phyloP scores from a whole-genome alignment of 2,888 invertebrate species.

The Eustalomyia histrio region DNA sequence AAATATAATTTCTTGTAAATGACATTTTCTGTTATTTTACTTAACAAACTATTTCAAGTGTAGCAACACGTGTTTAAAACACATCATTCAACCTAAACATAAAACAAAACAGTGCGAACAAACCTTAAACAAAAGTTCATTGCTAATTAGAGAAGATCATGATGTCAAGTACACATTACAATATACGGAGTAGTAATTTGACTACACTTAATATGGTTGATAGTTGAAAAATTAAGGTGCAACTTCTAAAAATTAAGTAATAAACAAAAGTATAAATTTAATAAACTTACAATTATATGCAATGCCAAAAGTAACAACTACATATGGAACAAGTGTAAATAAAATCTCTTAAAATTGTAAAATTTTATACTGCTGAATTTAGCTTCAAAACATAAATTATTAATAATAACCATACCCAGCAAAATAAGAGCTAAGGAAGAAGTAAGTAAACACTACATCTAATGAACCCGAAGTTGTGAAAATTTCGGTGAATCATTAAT shows the following conservation, averaged over 20 bases:
- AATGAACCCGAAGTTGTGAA: no score
- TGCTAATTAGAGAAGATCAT: constrained; percentile 46
- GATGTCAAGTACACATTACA: constrained; percentile 53
- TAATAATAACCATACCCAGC: no score
- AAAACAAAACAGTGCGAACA: neutral
- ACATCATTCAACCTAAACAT: constrained; percentile 6
- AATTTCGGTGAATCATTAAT: no score
- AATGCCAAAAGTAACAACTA: neutral
- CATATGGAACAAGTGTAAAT: neutral
- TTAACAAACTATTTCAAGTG: no score
- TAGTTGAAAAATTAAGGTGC: constrained; percentile 30
- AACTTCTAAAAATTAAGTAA: constrained; percentile 10
- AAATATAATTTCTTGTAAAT: no score
- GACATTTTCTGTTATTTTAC: no score
- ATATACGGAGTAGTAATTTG: neutral
- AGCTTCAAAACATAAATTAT: no score
- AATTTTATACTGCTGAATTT: neutral
- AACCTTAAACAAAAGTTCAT: constrained; percentile 47
- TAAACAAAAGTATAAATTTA: neutral
- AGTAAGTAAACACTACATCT: no score
- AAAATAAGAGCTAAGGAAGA: no score
- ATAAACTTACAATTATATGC: neutral
- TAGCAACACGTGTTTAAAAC: constrained; percentile 34
- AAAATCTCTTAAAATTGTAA: neutral
- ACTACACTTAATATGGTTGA: neutral